A percentile compares a stretch with the other conserved stretches of the same genome.
Evolutionary conservation across 2,888 invertebrate species (phyloP).

Genomic region (Argyresthia albistria): DNA sequence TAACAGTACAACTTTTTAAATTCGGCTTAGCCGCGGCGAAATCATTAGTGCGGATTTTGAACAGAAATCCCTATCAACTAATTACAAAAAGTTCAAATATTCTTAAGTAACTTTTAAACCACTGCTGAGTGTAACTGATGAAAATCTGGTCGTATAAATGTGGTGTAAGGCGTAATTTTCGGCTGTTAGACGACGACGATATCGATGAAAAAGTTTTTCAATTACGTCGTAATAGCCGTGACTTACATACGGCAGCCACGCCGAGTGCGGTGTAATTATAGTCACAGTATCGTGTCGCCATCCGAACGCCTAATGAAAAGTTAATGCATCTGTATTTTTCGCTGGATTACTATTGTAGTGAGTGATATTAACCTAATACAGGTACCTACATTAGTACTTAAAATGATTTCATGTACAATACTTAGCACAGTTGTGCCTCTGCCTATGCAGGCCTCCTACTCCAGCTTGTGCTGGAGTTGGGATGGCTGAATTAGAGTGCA

Average conservation of each 20-base stretch:
- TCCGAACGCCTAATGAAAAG: slow-evolving; percentile 25
- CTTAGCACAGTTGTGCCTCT: no score
- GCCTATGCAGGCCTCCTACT: no score
- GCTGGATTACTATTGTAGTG: not conserved
- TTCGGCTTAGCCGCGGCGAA: slow-evolving; percentile 17
- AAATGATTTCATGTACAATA: no score
- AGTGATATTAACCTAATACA: not conserved
- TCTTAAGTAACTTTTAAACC: slow-evolving; percentile 24
- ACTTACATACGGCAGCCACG: slow-evolving; percentile 10
- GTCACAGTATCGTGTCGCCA: slow-evolving; percentile 12
- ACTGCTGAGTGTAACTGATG: slow-evolving; percentile 53
- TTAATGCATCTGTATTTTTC: slow-evolving; percentile 21
- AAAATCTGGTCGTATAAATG: slow-evolving; percentile 43
- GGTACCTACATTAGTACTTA: no score
- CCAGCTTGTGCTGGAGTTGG: no score
- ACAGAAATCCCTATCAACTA: slow-evolving; percentile 21
- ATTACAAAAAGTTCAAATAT: slow-evolving; percentile 61
- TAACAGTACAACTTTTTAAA: slow-evolving; percentile 43
- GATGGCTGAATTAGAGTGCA: no score
- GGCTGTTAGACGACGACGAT: slow-evolving; percentile 37
- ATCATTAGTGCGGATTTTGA: slow-evolving; percentile 21
- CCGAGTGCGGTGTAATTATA: slow-evolving; percentile 29
- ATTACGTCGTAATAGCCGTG: slow-evolving; percentile 51
- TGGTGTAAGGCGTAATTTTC: slow-evolving; percentile 54
- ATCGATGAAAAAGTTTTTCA: slow-evolving; percentile 66